These are phyloP conservation scores for Rhopalosiphum padi DNA, from an alignment of 1,140 invertebrate genomes.

Conservation along the genomic window DNA sequence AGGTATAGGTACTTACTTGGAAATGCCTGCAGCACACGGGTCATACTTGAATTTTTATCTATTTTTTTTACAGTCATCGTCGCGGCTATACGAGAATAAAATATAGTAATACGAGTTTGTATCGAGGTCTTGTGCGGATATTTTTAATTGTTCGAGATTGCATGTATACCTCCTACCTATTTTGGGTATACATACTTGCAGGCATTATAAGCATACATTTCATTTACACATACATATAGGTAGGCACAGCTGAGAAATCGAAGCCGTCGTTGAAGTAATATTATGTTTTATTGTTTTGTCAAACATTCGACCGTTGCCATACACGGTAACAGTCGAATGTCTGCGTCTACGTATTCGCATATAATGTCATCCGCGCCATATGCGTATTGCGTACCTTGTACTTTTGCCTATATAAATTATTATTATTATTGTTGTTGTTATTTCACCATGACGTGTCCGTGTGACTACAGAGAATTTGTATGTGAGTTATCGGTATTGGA, in stretches of 20 bases:
- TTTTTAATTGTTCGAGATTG: neutral
- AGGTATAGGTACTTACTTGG: neutral
- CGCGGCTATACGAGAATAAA: neutral
- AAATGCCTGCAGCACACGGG: neutral
- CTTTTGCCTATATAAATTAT: neutral
- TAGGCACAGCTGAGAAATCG: neutral
- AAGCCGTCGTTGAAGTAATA: neutral
- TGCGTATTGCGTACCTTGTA: neutral
- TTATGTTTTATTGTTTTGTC: slow-evolving; percentile 6
- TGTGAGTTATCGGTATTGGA: neutral
- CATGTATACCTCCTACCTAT: neutral
- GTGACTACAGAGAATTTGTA: neutral
- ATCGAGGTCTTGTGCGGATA: neutral
- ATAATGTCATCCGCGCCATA: neutral
- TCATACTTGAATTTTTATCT: neutral
- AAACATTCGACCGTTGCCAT: neutral
- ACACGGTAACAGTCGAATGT: neutral
- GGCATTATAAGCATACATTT: neutral
- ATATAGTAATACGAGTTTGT: neutral
- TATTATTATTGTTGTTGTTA: neutral
- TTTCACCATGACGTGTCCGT: neutral
- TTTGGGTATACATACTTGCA: neutral
- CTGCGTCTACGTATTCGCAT: neutral
- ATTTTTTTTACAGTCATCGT: neutral
- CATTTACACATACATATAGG: neutral